Conservation (phyloP, 2,888 invertebrate species). For the Stenotaenia linearis region DNA sequence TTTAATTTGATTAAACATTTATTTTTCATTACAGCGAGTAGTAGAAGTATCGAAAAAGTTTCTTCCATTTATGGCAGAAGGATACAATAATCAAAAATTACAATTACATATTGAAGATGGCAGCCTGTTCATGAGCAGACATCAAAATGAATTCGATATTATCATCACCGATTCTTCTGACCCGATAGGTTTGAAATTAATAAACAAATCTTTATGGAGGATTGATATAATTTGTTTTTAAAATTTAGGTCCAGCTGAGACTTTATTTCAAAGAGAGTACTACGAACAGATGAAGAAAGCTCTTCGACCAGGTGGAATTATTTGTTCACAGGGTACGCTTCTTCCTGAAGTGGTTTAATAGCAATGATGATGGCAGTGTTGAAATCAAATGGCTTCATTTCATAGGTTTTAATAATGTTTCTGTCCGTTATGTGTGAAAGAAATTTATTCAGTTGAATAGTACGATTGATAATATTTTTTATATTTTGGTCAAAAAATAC, state of each 20-base stretch:
- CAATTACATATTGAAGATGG: slow-evolving; percentile 84
- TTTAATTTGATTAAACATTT: background rate
- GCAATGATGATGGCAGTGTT: slow-evolving; percentile 9
- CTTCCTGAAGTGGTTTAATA: background rate
- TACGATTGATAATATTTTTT: no score
- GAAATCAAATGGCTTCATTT: slow-evolving; percentile 11
- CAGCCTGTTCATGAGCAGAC: slow-evolving; percentile 82
- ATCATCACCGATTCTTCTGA: slow-evolving; percentile 98
- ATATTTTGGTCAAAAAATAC: no score
- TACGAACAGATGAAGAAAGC: slow-evolving; percentile 78
- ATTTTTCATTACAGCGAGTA: slow-evolving; percentile 56
- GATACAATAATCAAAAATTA: slow-evolving; percentile 77
- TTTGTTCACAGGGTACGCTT: slow-evolving; percentile 72
- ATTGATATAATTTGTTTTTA: background rate
- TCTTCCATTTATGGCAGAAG: slow-evolving; percentile 83
- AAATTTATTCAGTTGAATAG: no score
- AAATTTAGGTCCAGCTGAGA: slow-evolving; percentile 59
- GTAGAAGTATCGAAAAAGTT: slow-evolving; percentile 81
- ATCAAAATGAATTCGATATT: slow-evolving; percentile 82
- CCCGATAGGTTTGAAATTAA: slow-evolving; percentile 67
- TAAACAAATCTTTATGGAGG: background rate
- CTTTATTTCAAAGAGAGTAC: slow-evolving; percentile 71
- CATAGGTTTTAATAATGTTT: background rate
- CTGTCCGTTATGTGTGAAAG: background rate
- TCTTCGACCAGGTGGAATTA: slow-evolving; percentile 74